Evolutionary conservation across 2,888 invertebrate species (phyloP).

Genomic region (Mythimna ferrago): DNA sequence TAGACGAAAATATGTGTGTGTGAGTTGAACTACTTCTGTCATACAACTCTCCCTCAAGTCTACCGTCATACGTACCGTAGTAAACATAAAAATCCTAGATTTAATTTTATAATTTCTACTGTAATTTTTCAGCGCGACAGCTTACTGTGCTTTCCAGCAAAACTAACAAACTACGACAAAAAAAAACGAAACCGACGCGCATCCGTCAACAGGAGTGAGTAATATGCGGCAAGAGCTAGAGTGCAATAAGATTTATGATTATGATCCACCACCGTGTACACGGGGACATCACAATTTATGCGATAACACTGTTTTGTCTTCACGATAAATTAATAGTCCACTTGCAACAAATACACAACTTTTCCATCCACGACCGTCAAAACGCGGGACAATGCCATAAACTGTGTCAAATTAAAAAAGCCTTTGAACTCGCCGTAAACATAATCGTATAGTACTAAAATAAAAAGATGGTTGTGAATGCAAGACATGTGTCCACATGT

Average conservation of each 20-base stretch:
- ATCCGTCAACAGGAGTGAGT: slow-evolving; percentile 51
- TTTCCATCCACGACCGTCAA: slow-evolving; percentile 77
- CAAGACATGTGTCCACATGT: slow-evolving; percentile 88
- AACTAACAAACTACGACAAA: slow-evolving; percentile 42
- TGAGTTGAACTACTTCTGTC: not conserved
- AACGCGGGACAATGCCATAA: slow-evolving; percentile 81
- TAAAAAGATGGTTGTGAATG: slow-evolving; percentile 83
- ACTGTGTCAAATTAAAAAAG: slow-evolving; percentile 88
- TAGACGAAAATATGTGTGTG: not conserved
- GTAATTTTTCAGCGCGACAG: slow-evolving; percentile 5
- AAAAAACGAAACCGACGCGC: slow-evolving; percentile 17
- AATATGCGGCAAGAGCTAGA: slow-evolving; percentile 50
- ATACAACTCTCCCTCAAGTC: not conserved
- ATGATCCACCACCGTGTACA: slow-evolving; percentile 51
- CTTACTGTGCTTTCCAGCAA: slow-evolving; percentile 7
- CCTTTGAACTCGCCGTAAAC: slow-evolving; percentile 87
- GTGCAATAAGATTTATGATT: slow-evolving; percentile 61
- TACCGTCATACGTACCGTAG: not conserved
- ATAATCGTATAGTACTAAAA: slow-evolving; percentile 82
- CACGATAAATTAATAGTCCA: slow-evolving; percentile 63
- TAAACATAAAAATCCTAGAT: not conserved
- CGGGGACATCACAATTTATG: slow-evolving; percentile 61
- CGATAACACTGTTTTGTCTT: slow-evolving; percentile 65
- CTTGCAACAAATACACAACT: slow-evolving; percentile 69
- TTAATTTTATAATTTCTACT: not conserved